Percentiles rank a stretch among this genome's conserved stretches.
These are phyloP conservation scores for Boulengeromyrus knoepffleri DNA, from an alignment of 2,113 vertebrate genomes.

Conservation along the genomic window DNA sequence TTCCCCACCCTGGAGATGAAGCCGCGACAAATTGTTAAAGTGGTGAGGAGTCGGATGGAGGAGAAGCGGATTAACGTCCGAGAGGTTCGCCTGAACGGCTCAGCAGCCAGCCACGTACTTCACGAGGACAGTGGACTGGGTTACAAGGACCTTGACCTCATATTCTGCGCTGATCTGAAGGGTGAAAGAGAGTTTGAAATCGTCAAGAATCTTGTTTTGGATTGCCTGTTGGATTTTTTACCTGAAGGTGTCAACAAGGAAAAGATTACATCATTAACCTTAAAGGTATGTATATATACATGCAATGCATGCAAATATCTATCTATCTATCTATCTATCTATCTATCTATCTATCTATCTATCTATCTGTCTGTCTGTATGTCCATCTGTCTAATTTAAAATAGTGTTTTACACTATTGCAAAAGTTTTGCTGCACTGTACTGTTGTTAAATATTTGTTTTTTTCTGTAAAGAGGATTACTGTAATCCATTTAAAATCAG, in stretches of 20 bases:
- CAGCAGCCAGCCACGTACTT: conserved; percentile 91
- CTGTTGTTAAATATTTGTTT: conserved; percentile 38
- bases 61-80: conserved; percentile 79
- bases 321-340: background rate
- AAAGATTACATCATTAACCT: conserved; percentile 88
- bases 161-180: conserved; percentile 89
- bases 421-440: background rate
- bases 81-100: conserved; percentile 91
- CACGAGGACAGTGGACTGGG: conserved; percentile 95
- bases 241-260: conserved; percentile 97
- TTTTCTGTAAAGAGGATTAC: conserved; percentile 55
- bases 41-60: conserved; percentile 84
- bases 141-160: conserved; percentile 96
- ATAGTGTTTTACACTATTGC: too few species aligned
- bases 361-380: background rate
- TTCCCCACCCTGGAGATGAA: conserved; percentile 94
- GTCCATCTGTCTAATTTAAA: background rate
- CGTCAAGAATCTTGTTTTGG: conserved; percentile 90
- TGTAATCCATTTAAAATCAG: conserved; percentile 53
- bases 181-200: conserved; percentile 89
- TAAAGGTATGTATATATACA: conserved; percentile 74
- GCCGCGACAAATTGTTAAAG: conserved; percentile 87
- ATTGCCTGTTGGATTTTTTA: conserved; percentile 92
- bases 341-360: conserved; percentile 41
- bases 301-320: background rate